phyloP scores from a whole-genome alignment of 2,888 invertebrate genomes.

The Ennomos quercinarius region DNA sequence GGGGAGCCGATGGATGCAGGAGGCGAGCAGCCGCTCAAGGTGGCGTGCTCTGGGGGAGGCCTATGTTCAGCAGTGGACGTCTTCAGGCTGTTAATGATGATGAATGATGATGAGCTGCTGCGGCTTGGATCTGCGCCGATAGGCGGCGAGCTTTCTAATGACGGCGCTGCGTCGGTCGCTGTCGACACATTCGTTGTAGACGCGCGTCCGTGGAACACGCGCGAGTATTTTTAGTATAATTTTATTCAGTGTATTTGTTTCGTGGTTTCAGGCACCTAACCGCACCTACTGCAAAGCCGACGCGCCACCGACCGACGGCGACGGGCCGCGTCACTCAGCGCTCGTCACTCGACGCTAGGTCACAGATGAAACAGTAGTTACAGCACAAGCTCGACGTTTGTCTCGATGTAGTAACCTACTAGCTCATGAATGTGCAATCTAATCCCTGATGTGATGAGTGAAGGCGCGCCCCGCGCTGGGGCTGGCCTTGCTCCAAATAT shows the following conservation, averaged over 20 bases:
- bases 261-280: no score
- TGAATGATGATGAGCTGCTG: slow-evolving; percentile 22
- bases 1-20: no score
- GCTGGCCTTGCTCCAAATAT: not conserved
- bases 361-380: no score
- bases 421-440: slow-evolving; percentile 9
- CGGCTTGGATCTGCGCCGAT: slow-evolving; percentile 6
- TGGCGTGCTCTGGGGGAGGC: no score
- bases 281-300: not conserved
- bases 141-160: slow-evolving; percentile 13
- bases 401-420: no score
- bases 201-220: no score
- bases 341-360: not conserved
- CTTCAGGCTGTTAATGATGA: no score
- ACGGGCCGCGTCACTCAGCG: slow-evolving; percentile 1
- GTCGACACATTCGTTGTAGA: not conserved
- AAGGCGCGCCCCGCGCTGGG: not conserved
- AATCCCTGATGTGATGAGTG: slow-evolving; percentile 13
- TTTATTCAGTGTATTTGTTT: no score
- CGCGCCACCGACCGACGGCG: not conserved
- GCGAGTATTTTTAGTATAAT: no score
- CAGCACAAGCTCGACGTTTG: no score
- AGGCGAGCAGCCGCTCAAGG: no score
- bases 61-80: no score
- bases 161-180: not conserved